Base-by-base conservation (phyloP, 2,888 invertebrate genomes). In the Hipparchia sbordonii region DNA sequence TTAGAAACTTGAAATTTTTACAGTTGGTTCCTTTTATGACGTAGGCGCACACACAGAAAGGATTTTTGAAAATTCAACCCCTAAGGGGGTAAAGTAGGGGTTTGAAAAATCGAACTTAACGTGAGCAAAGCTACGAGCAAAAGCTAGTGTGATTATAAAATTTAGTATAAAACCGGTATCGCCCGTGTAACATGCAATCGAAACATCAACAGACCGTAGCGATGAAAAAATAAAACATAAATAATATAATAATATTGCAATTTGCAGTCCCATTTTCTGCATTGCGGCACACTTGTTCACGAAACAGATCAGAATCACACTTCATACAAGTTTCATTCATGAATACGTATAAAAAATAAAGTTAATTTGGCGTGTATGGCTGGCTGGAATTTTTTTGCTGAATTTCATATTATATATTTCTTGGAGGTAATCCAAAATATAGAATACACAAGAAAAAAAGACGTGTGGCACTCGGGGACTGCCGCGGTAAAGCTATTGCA, bases 211-310 rank as follows among this genome's bases (percentile, higher is more conserved):
- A 45, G 13, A 23, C 48, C 48, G 13, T 62, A 46, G 57, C 57
- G 57, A 46, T 13, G 46, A 48, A 63, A 63, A 61, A 60, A 63
- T 23, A 63, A 48, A 63, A 63, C 13, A 63, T 13, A 9, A 5
- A 45, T 61, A 9, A 23, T 46, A 13, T 23, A 48, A 13, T 13
- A 13, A 39, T 62, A 62, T 62, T 63, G 13, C 48, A 48, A 48
- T 63, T 62, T 63, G 13, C 48, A 63, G 62, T 63, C 48, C 46
- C 61, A 61, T 45, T 61, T 23, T 63, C 62, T 63, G 62, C 62
- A 63, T 63, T 63, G 62, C 62, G 48, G 48, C 7, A 63, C 62
- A 63, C 13, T 48, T 48, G 48, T 8, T 62, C 62, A 48, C 48
- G n/a, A 48, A 5, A 46, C 9, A 48, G 23, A 48, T 48, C 13